Conservation (phyloP, 2,113 vertebrate species). For the Petaurus breviceps region DNA sequence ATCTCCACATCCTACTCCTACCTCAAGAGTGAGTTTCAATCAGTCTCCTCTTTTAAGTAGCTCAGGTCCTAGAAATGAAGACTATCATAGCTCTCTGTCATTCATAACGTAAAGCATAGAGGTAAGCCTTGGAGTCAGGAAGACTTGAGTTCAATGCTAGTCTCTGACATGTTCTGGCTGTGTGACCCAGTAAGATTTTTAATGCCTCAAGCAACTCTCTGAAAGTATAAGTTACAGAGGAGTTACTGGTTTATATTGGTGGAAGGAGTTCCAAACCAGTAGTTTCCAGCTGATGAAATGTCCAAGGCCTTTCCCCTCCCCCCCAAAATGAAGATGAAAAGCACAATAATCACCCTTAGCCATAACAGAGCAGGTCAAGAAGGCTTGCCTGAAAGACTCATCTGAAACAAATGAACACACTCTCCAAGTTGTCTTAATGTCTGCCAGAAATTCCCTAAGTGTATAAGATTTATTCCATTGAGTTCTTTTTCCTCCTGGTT, state of each 20-base stretch:
- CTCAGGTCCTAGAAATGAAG: not conserved
- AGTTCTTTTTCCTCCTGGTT: conserved; percentile 5
- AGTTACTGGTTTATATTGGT: not conserved
- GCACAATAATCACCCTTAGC: not conserved
- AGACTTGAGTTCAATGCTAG: not conserved
- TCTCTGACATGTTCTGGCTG: not conserved
- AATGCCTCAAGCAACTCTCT: not conserved
- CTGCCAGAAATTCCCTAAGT: conserved; percentile 5
- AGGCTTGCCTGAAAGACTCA: not conserved
- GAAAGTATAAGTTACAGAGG: not conserved
- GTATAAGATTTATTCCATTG: not conserved
- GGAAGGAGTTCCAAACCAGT: not conserved
- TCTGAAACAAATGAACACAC: not conserved
- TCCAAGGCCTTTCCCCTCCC: not conserved
- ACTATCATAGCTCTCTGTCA: not conserved
- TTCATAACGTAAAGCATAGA: not conserved
- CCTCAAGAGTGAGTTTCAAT: not conserved
- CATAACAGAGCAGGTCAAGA: not conserved
- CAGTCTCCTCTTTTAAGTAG: not conserved
- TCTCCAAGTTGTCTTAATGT: not conserved
- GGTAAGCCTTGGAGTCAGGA: not conserved
- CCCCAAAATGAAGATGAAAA: not conserved
- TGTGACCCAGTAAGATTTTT: not conserved
- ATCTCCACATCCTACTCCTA: not conserved
- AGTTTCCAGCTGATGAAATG: not conserved